These are phyloP conservation scores for Pantherophis alleghaniensis DNA, from an alignment of 2,797 vertebrate genomes.

Conservation along the genomic window DNA sequence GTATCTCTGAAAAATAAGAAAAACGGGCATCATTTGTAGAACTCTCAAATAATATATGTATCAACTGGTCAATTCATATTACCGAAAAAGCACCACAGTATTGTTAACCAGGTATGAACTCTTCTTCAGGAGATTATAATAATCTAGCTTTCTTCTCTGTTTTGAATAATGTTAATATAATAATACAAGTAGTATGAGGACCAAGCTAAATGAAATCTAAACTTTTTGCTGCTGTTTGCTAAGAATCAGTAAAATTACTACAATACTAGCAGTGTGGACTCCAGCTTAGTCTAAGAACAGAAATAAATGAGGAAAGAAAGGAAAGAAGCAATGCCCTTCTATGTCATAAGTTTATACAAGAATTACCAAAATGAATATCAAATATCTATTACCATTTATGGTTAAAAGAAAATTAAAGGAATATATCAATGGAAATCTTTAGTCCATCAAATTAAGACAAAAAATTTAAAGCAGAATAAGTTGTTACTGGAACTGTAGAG, in stretches of 20 bases:
- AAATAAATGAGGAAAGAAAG: not conserved
- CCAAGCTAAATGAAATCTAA: not conserved
- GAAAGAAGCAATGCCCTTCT: not conserved
- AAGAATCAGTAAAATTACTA: not conserved
- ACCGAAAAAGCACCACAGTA: not conserved
- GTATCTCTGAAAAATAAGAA: conserved; percentile 80
- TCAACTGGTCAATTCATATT: not conserved
- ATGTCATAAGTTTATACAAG: not conserved
- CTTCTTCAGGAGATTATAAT: not conserved
- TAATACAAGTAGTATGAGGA: not conserved
- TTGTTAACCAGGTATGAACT: not conserved
- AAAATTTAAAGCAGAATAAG: not conserved
- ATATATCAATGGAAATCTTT: not conserved
- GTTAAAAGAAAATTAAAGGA: not conserved
- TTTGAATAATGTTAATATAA: not conserved
- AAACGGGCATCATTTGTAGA: conserved; percentile 12
- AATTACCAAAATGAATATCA: not conserved
- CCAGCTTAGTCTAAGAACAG: not conserved
- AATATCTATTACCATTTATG: not conserved
- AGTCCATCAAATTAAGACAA: not conserved
- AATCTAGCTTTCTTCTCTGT: not conserved
- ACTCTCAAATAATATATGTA: not conserved
- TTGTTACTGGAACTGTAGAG: not conserved
- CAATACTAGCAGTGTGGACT: not conserved
- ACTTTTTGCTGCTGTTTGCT: not conserved